Conservation (phyloP, 2,113 vertebrate species). For the Bujurquina vittata region DNA sequence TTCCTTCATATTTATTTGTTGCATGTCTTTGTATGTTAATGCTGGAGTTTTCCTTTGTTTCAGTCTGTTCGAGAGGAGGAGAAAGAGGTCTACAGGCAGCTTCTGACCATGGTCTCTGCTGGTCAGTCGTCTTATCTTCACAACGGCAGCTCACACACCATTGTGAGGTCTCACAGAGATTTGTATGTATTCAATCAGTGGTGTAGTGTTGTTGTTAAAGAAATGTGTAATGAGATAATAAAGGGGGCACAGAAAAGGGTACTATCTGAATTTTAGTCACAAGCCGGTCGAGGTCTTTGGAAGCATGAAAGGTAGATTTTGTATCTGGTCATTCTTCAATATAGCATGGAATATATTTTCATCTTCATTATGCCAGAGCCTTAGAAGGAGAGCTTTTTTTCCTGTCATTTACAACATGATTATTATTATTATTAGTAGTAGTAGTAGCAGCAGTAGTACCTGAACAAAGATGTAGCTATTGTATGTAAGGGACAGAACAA, state of each 20-base stretch:
- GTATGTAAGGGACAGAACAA: background rate
- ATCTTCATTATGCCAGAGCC: background rate
- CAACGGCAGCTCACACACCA: conserved; percentile 69
- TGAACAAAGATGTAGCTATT: background rate
- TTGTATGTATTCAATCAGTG: conserved; percentile 71
- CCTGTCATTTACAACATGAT: background rate
- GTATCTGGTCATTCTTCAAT: background rate
- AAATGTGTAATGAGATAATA: background rate
- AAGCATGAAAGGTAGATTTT: background rate
- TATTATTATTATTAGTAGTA: background rate
- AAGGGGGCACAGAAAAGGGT: no score
- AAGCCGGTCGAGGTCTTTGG: background rate
- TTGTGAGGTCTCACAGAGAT: conserved; percentile 80
- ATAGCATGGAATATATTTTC: fast-evolving
- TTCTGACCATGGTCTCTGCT: conserved; percentile 89
- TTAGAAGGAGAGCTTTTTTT: background rate
- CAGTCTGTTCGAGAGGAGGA: conserved; percentile 91
- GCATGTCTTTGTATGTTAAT: background rate
- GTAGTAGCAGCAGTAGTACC: background rate
- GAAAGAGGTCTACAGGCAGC: conserved; percentile 91
- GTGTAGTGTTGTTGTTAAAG: background rate
- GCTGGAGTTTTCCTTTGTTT: background rate
- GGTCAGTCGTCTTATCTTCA: conserved; percentile 75
- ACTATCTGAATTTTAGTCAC: no score
- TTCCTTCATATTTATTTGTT: background rate